Evolutionary conservation across 1,140 invertebrate genomes (phyloP).

Genomic region (Cephus cinctus): DNA sequence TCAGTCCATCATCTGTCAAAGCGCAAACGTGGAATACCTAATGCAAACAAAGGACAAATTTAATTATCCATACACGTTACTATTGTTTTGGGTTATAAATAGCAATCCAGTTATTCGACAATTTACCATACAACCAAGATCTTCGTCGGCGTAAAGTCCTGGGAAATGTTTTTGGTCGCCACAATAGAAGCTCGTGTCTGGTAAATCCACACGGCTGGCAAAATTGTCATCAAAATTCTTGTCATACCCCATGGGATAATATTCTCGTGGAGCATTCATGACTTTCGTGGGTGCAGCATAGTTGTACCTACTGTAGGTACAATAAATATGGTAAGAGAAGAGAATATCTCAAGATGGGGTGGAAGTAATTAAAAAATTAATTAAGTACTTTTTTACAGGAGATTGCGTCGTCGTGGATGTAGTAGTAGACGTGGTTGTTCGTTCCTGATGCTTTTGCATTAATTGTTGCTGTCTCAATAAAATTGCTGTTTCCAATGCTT

Average conservation of each 20-base stretch:
- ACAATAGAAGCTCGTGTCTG: constrained; percentile 84
- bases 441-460: constrained; percentile 58
- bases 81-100: constrained; percentile 2
- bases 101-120: constrained; percentile 11
- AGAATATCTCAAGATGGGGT: too few species aligned
- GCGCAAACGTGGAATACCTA: constrained; percentile 89
- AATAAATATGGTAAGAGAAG: constrained; percentile 5
- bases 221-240: constrained; percentile 88
- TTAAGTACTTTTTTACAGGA: constrained; percentile 35
- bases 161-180: constrained; percentile 88
- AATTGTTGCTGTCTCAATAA: constrained; percentile 68
- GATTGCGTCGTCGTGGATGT: constrained; percentile 40
- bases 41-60: constrained; percentile 18
- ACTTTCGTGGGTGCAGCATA: constrained; percentile 64
- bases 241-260: constrained; percentile 82
- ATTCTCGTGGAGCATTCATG: constrained; percentile 86
- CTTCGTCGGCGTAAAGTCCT: constrained; percentile 85
- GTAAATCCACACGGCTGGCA: constrained; percentile 77
- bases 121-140: constrained; percentile 89
- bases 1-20: constrained; percentile 81
- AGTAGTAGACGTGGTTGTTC: constrained; percentile 51
- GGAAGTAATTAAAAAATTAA: neutral
- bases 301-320: constrained; percentile 37
- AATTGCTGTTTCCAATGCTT: constrained; percentile 72
- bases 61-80: neutral